Base-by-base conservation (phyloP, 2,113 vertebrate genomes). In the Falco punctatus region DNA sequence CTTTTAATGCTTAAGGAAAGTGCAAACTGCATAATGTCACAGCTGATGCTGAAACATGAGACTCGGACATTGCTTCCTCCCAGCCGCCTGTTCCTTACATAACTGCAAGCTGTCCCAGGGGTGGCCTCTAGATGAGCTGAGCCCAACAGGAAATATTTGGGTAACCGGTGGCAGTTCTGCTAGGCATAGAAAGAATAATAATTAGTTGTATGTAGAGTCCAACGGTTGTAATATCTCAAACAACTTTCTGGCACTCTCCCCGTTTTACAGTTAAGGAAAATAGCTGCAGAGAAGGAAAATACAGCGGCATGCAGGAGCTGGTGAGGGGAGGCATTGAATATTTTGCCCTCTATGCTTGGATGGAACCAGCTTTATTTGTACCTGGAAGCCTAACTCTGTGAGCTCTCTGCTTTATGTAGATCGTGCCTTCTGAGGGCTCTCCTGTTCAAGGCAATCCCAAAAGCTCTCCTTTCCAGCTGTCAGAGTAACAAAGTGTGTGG, bases 1-100 rank as follows among this genome's bases (percentile, higher is more conserved):
- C 92, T 78, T 94, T 79, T 78, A 89, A 86, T 90, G 70, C 88
- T 74, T 92, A n/a, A 84, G 91, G 52, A 14, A 81, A 94, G 92
- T n/a, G 70, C 88, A 75, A 26, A 64, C 71, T 75, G 65, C 2
- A 9, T 62, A 72, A 84, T 61, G 52, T 33, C 81, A 16, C 0
- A 18, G 71, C 82, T 13, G 26, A 6, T 27, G 44, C 91, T 84
- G 97, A 89, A 96, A 95, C 22, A 3, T 2, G 38, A 94, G 33
- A 32, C 88, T 28, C 0, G 15, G 88, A 35, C 86, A 23, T 62
- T 5, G 54, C 91, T 96, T 95, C 96, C 88, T 90, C 69, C 61
- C 72, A 1, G 71, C 71, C 0, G 35, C 85, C 90, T 27, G n/a
- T 32, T 59, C 90, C 88, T 96, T 88, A 55, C 69, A 12, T 83